phyloP scores from a whole-genome alignment of 2,113 vertebrate species.

The Brienomyrus brachyistius region DNA sequence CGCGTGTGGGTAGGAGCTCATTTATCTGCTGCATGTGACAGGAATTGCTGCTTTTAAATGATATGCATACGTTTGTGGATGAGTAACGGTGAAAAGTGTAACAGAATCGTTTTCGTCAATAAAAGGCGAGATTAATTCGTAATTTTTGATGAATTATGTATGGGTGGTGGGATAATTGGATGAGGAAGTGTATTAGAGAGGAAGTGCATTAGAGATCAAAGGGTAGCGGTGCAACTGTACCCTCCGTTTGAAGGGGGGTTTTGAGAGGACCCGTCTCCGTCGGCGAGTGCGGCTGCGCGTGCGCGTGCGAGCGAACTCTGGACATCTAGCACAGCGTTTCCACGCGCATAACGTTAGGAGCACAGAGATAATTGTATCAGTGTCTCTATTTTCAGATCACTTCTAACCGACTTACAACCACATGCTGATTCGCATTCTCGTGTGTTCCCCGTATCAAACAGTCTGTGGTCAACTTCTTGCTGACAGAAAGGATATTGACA shows the following conservation, averaged over 20 bases:
- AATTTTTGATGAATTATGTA: constrained; percentile 1
- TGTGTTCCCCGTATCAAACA: neutral
- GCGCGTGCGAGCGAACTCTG: neutral
- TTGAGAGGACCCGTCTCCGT: neutral
- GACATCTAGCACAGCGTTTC: neutral
- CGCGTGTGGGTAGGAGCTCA: neutral
- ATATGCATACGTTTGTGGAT: neutral
- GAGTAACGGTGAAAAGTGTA: neutral
- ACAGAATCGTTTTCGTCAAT: neutral
- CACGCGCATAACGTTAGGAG: neutral
- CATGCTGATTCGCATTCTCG: neutral
- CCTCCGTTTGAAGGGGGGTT: neutral
- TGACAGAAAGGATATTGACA: neutral
- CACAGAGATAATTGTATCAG: neutral
- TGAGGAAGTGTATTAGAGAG: neutral
- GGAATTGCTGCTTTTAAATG: neutral
- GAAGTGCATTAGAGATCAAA: neutral
- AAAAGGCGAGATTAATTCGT: neutral
- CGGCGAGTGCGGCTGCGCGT: neutral
- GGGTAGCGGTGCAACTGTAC: neutral
- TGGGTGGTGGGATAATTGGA: neutral
- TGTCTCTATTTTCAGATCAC: neutral
- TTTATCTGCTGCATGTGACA: neutral
- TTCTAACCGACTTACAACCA: neutral
- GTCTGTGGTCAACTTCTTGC: neutral